Percentiles rank a stretch among this genome's conserved stretches.
Conservation (phyloP, 2,888 invertebrate genomes). For the Sarcophaga rosellei region DNA sequence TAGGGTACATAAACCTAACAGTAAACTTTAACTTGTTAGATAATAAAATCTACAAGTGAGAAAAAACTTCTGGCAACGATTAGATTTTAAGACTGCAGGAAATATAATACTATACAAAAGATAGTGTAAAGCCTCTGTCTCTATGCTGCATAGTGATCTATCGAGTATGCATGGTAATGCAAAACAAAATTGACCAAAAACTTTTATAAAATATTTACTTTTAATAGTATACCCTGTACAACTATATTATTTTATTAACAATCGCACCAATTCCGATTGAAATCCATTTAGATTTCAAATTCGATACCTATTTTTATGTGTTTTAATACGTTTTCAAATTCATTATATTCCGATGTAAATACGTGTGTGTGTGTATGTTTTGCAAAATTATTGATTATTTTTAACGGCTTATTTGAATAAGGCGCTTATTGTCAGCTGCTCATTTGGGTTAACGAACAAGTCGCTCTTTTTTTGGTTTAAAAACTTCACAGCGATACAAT, state of each 20-base stretch:
- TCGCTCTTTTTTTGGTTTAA: constrained; percentile 2
- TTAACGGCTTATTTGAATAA: constrained; percentile 44
- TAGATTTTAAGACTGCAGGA: too few species aligned
- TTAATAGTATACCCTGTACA: constrained; percentile 9
- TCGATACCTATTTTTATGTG: constrained; percentile 3
- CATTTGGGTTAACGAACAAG: constrained; percentile 64
- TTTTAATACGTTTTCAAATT: neutral
- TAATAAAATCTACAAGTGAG: too few species aligned
- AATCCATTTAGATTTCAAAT: constrained; percentile 53
- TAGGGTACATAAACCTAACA: too few species aligned
- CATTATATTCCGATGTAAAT: neutral
- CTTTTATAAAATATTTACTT: too few species aligned
- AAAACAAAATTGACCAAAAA: too few species aligned
- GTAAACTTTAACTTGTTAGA: too few species aligned
- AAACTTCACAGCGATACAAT: too few species aligned
- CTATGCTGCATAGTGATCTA: too few species aligned
- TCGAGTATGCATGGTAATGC: too few species aligned
- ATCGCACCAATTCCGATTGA: constrained; percentile 59
- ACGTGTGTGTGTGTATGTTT: constrained; percentile 11
- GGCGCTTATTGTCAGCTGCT: constrained; percentile 64
- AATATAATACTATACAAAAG: too few species aligned
- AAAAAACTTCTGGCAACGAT: too few species aligned
- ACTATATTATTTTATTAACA: constrained; percentile 44
- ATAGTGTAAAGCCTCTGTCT: too few species aligned
- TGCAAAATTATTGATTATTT: constrained; percentile 46